Evolutionary conservation across 2,797 vertebrate species (phyloP).

Genomic region (Sebastes matsubarae): DNA sequence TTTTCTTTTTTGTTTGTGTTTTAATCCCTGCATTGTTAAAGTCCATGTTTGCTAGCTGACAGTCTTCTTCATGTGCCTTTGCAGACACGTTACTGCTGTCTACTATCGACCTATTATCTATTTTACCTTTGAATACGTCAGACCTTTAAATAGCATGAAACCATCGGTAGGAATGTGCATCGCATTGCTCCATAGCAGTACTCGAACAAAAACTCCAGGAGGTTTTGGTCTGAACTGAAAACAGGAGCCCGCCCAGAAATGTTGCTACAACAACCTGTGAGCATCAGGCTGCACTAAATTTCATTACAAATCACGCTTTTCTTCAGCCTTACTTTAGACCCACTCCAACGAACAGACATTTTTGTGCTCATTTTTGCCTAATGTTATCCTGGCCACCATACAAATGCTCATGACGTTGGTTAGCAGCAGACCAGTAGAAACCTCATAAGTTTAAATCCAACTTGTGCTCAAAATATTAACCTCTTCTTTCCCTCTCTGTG

Average conservation of each 20-base stretch:
- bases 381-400: not conserved
- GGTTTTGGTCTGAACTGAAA: conserved; percentile 1
- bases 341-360: not conserved
- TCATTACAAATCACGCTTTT: not conserved
- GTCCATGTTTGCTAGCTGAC: not conserved
- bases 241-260: not conserved
- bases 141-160: not conserved
- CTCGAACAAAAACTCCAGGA: not conserved
- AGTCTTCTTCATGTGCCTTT: not conserved
- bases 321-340: not conserved
- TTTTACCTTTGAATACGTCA: not conserved
- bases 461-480: not conserved
- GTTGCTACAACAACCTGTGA: not conserved
- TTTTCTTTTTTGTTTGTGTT: too few species aligned
- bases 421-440: not conserved
- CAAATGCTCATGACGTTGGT: not conserved
- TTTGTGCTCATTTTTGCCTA: not conserved
- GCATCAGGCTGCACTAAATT: not conserved
- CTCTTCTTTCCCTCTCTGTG: not conserved
- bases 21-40: not conserved
- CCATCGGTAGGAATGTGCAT: not conserved
- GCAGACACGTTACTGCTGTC: not conserved
- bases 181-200: not conserved
- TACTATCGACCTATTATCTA: not conserved
- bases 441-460: not conserved